Percentiles rank a stretch among this genome's conserved stretches.
Conservation (phyloP, 2,888 invertebrate species). For the Xiphydria camelus region DNA sequence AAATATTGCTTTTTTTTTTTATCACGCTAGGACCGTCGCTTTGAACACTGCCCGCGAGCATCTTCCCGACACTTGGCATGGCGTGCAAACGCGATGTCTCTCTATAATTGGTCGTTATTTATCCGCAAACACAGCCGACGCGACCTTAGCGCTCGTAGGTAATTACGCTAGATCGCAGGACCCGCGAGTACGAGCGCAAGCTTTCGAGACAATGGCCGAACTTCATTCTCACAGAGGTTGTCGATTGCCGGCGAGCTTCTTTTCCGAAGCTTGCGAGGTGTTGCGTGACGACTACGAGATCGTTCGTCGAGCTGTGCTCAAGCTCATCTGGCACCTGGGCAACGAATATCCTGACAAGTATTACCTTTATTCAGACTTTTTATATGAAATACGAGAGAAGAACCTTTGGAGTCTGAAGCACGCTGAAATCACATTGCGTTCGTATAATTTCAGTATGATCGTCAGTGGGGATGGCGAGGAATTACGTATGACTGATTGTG, state of each 20-base stretch:
- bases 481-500: slow-evolving; percentile 90
- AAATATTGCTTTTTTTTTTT: slow-evolving; percentile 8
- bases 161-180: slow-evolving; percentile 86
- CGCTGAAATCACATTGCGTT: too few species aligned
- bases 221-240: slow-evolving; percentile 79
- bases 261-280: slow-evolving; percentile 71
- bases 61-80: slow-evolving; percentile 75
- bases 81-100: slow-evolving; percentile 78
- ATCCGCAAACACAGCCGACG: slow-evolving; percentile 64
- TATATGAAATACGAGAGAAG: too few species aligned
- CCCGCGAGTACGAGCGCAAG: slow-evolving; percentile 86
- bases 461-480: slow-evolving; percentile 78
- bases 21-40: slow-evolving; percentile 36
- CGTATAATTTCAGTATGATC: slow-evolving; percentile 71
- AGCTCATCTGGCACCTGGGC: slow-evolving; percentile 83
- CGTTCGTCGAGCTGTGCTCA: slow-evolving; percentile 83
- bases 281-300: slow-evolving; percentile 93
- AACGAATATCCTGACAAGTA: slow-evolving; percentile 87
- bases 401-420: slow-evolving; percentile 1
- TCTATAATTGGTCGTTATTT: slow-evolving; percentile 77
- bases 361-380: slow-evolving; percentile 40
- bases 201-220: slow-evolving; percentile 82
- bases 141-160: slow-evolving; percentile 69
- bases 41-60: slow-evolving; percentile 68
- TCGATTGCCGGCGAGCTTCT: slow-evolving; percentile 71